Evolutionary conservation across 2,888 invertebrate species (phyloP), one percentile per base, ranked within the genome.

Genomic region (Acanthopleura granulata): DNA sequence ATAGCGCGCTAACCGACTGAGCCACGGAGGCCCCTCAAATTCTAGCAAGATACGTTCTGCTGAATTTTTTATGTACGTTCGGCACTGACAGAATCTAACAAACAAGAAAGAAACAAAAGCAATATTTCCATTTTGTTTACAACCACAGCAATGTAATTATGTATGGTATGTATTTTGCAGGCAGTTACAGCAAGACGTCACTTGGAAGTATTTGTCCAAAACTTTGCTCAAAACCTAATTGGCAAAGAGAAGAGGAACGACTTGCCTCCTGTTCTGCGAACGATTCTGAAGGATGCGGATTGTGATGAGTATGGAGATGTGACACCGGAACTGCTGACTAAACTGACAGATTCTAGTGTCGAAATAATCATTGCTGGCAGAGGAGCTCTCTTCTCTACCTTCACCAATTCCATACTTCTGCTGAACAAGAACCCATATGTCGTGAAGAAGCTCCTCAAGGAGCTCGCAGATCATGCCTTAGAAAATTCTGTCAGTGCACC

Each of bases 321-420:
- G 40, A 40, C n/a, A n/a, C 6, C 3, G 4, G 57, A 57, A 22
- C 22, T 57, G 3, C 18, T 57, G 57, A 22, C 57, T 18, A 27
- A 66, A 14, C 66, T 66, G 22, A 27, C 66, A 50, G 87, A 89
- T 22, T 73, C 84, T 11, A 82, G 86, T 15, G 78, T 89, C n/a
- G 89, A 89, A 76, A 80, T 89, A n/a, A 79, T 89, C 22, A 88
- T 88, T 76, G 88, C 87, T 15, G 88, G 89, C 0, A 86, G 88
- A 70, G 85, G 82, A 72, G 86, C 88, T 1, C 84, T 83, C 0
- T 81, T 86, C n/a, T 86, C 85, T 40, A 86, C 88, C 12, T 79
- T 84, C 11, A 81, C 83, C 62, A 83, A 83, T 9, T 74, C 86
- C 27, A 74, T 89, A 1, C 81, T 83, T 74, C 80, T 83, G 30